These are phyloP conservation scores for Cylas formicarius DNA, from an alignment of 1,140 invertebrate genomes.

Conservation along the genomic window DNA sequence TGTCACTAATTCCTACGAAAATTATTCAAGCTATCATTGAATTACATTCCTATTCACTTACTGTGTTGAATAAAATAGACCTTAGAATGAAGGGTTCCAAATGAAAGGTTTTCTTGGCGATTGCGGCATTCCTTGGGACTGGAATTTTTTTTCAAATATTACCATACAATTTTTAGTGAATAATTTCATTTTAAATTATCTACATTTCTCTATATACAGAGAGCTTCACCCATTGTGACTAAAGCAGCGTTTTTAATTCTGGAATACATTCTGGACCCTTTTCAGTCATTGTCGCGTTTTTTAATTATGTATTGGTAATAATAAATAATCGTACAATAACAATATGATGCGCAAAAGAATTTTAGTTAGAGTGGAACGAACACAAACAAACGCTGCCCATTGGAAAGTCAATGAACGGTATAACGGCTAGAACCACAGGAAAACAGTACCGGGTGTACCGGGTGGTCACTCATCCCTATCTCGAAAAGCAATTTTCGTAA, in stretches of 20 bases:
- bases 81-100: slow-evolving; percentile 33
- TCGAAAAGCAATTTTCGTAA: no score
- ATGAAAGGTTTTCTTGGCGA: slow-evolving; percentile 29
- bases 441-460: no score
- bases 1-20: background rate
- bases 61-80: background rate
- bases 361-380: no score
- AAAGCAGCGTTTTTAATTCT: background rate
- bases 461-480: no score
- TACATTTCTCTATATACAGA: slow-evolving; percentile 9
- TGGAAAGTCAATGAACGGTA: no score
- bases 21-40: background rate
- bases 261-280: background rate
- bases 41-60: background rate
- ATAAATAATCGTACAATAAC: no score
- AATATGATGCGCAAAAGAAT: no score
- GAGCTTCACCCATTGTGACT: background rate
- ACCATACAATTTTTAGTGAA: slow-evolving; percentile 3
- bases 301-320: no score
- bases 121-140: slow-evolving; percentile 25
- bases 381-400: no score
- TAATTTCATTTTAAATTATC: no score
- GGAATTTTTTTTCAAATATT: slow-evolving; percentile 9
- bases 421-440: no score
- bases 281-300: slow-evolving; percentile 1